These are phyloP conservation scores for Ceratitis capitata DNA, from an alignment of 1,140 invertebrate genomes.

Conservation along the genomic window DNA sequence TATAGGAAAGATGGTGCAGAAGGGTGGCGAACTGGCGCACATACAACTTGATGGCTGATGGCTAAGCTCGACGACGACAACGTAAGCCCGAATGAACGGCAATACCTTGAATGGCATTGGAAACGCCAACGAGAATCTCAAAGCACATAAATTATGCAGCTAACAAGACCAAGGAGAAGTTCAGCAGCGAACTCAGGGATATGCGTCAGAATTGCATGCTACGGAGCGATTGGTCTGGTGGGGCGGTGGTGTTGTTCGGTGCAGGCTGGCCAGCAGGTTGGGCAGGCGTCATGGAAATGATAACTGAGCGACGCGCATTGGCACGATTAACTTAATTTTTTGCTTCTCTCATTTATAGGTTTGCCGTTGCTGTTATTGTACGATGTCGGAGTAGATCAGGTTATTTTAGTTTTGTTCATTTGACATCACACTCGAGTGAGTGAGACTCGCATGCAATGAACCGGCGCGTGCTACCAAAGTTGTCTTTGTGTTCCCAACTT, in stretches of 20 bases:
- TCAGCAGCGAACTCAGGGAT: slow-evolving; percentile 44
- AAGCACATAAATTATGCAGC: slow-evolving; percentile 65
- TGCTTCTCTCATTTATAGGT: background rate
- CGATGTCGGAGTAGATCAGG: too few relatives aligned
- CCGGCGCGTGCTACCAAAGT: too few relatives aligned
- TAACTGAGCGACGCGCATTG: slow-evolving; percentile 26
- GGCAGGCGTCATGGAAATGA: slow-evolving; percentile 48
- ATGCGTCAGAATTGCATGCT: slow-evolving; percentile 57
- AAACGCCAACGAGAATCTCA: slow-evolving; percentile 64
- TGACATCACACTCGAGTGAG: too few relatives aligned
- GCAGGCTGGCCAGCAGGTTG: slow-evolving; percentile 50
- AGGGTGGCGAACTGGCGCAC: too few relatives aligned
- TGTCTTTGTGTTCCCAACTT: too few relatives aligned
- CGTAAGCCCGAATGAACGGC: too few relatives aligned
- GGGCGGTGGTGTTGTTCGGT: background rate
- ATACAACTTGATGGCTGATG: background rate
- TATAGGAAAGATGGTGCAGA: too few relatives aligned
- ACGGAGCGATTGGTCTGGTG: slow-evolving; percentile 43
- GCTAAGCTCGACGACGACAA: slow-evolving; percentile 42
- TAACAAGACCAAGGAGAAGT: slow-evolving; percentile 64
- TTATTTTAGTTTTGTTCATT: background rate
- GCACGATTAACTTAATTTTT: slow-evolving; percentile 41
- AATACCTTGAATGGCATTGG: slow-evolving; percentile 41
- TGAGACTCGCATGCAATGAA: too few relatives aligned
- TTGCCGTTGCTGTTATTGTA: too few relatives aligned